phyloP scores from a whole-genome alignment of 1,140 invertebrate genomes.

The Tenebrio molitor region DNA sequence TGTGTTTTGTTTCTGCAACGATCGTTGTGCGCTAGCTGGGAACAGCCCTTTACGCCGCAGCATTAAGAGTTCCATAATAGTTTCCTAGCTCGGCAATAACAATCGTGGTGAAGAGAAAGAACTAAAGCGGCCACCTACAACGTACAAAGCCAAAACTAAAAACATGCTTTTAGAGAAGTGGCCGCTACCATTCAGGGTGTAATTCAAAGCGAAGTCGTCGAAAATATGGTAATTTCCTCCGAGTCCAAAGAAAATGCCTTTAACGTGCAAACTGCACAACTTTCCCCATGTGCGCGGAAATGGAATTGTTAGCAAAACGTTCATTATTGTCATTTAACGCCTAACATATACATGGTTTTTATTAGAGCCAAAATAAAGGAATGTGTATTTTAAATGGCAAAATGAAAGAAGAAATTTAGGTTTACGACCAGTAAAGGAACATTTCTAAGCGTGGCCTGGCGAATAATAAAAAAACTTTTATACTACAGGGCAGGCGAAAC shows the following conservation, averaged over 20 bases:
- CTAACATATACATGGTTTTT: conserved; percentile 3
- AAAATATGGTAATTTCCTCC: conserved; percentile 16
- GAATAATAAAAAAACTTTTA: neutral
- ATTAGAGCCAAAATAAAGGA: conserved; percentile 6
- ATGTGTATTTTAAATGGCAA: conserved; percentile 1
- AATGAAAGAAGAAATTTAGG: conserved; percentile 8
- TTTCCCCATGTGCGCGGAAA: neutral
- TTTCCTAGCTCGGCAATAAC: conserved; percentile 19
- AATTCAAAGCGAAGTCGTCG: conserved; percentile 1
- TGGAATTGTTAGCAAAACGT: conserved; percentile 5
- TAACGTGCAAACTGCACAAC: neutral
- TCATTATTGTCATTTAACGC: neutral
- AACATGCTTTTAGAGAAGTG: conserved; percentile 32
- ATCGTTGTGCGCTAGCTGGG: neutral
- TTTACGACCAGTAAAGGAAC: conserved; percentile 8
- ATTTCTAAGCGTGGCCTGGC: neutral
- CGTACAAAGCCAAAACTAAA: conserved; percentile 30
- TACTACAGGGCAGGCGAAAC: neutral
- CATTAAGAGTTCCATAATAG: conserved; percentile 23
- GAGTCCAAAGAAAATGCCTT: conserved; percentile 3
- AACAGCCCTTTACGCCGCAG: conserved; percentile 18
- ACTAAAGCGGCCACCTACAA: conserved; percentile 21
- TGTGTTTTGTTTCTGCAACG: no score
- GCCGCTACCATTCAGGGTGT: neutral
- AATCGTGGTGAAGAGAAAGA: conserved; percentile 19